Evolutionary conservation across 2,888 invertebrate genomes (phyloP).

Genomic region (Euzophera pinguis): DNA sequence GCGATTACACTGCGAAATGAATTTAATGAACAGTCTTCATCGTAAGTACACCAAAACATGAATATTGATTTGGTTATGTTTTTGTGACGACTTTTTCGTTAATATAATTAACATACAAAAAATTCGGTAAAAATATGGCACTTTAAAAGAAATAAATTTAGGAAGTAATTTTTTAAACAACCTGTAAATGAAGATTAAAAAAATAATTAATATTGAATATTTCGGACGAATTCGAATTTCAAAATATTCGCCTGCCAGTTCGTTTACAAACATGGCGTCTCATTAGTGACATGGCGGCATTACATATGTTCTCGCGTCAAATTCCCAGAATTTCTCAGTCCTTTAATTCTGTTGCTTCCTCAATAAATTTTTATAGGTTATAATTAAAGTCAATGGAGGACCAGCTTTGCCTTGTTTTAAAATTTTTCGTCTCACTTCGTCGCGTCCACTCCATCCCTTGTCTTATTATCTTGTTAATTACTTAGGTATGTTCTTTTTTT

Average conservation of each 20-base stretch:
- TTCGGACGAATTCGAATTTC: neutral
- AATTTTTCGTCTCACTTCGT: slow-evolving; percentile 10
- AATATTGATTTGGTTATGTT: slow-evolving; percentile 1
- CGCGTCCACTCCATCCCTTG: neutral
- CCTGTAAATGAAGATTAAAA: slow-evolving; percentile 31
- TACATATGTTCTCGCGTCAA: slow-evolving; percentile 34
- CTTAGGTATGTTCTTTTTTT: no score
- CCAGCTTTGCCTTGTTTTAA: slow-evolving; percentile 29
- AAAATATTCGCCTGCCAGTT: slow-evolving; percentile 9
- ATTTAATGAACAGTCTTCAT: neutral
- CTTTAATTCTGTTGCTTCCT: slow-evolving; percentile 62
- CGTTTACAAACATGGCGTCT: slow-evolving; percentile 18
- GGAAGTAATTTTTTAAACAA: no score
- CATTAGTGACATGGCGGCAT: slow-evolving; percentile 18
- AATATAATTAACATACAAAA: neutral
- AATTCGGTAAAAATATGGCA: neutral
- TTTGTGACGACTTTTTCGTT: neutral
- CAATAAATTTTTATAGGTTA: slow-evolving; percentile 68
- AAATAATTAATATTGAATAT: neutral
- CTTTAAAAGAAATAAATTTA: no score
- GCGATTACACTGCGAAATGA: neutral
- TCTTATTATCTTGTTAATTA: neutral
- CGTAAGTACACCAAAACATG: neutral
- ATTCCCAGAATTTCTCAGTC: slow-evolving; percentile 32
- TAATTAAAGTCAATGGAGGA: slow-evolving; percentile 53